phyloP scores from a whole-genome alignment of 2,113 vertebrate genomes.

The Zingel zingel region DNA sequence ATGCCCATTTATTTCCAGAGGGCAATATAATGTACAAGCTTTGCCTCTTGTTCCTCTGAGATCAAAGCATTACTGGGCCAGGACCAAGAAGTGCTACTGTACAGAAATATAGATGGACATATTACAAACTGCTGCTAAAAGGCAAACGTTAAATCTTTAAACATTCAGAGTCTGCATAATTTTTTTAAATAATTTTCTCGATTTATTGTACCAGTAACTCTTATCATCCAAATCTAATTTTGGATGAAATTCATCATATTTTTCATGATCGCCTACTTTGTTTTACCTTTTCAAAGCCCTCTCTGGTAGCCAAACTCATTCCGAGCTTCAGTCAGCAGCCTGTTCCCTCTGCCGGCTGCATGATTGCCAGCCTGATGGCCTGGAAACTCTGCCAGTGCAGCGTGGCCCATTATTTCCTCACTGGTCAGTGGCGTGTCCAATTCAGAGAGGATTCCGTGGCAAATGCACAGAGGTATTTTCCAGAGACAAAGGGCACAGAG shows the following conservation, averaged over 20 bases:
- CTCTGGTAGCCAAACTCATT: slow-evolving; percentile 38
- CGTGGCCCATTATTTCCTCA: slow-evolving; percentile 28
- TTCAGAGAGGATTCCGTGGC: slow-evolving; percentile 10
- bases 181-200: background rate
- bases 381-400: slow-evolving; percentile 46
- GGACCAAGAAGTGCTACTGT: too few species aligned
- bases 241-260: background rate
- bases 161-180: background rate
- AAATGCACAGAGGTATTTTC: background rate
- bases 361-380: slow-evolving; percentile 49
- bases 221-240: slow-evolving; percentile 4
- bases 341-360: slow-evolving; percentile 20
- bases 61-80: background rate
- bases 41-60: background rate
- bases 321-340: slow-evolving; percentile 32
- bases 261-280: slow-evolving; percentile 25
- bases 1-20: background rate
- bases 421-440: slow-evolving; percentile 16
- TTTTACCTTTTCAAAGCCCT: slow-evolving; percentile 48
- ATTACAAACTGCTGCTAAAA: background rate
- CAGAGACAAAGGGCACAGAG: background rate
- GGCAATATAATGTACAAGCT: background rate
- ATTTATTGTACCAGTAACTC: background rate
- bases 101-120: background rate
- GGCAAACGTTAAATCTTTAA: background rate